Evolutionary conservation across 2,888 invertebrate species (phyloP), one percentile per base, ranked within the genome.

Genomic region (Spilosoma lubricipeda): DNA sequence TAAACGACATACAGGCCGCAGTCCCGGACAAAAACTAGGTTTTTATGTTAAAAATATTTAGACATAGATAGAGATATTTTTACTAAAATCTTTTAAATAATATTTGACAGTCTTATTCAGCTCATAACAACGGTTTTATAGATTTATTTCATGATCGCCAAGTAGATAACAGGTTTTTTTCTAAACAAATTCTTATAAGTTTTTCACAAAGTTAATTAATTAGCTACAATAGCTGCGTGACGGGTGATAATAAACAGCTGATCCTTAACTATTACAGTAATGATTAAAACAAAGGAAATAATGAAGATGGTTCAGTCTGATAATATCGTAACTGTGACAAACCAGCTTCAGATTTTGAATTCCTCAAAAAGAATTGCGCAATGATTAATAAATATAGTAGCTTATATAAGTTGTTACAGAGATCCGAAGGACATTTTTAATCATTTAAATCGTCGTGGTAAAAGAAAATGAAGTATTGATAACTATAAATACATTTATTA

Each of bases 211-310:
- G 30, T 52, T 68, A 67, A 77, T 79, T 72, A 74, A 71, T 56
- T n/a, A 56, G 3, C 33, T 36, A 70, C 73, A 76, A 77, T 81
- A 77, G 66, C 73, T 75, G 76, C 84, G 73, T 85, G 77, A 76
- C 75, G 56, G 56, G 42, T 30, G 74, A 79, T 77, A 67, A 72
- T 75, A 75, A 79, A 73, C 73, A 76, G 52, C 45, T 48, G 69
- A 71, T 56, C 4, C 66, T 73, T 69, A 67, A 67, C 69, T 48
- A 67, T 70, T 67, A 20, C 75, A 48, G 69, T 73, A 30, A 4
- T 33, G 65, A 59, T 18, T 27, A 36, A 74, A 65, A 80, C 80
- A 83, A 84, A 80, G 80, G 75, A 71, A 63, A 64, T 71, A 48
- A 48, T 71, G n/a, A 33, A 65, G 30, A 70, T 70, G 30, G 59